These are phyloP conservation scores for Ethmia dodecea DNA, from an alignment of 2,888 invertebrate species.

Conservation along the genomic window DNA sequence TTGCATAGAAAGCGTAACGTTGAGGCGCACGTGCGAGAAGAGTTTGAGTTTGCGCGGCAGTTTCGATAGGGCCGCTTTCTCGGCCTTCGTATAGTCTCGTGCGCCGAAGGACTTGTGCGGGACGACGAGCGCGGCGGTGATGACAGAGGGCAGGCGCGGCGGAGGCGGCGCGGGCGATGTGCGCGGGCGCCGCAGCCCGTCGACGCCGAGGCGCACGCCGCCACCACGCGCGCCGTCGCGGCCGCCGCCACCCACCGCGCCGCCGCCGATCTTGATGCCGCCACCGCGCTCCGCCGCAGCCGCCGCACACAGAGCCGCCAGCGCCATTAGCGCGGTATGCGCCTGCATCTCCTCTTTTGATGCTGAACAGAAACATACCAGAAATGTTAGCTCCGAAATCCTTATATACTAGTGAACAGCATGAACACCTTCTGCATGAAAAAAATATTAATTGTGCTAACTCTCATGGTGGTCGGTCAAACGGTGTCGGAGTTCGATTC, in stretches of 20 bases:
- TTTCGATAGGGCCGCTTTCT: constrained; percentile 80
- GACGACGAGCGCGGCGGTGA: constrained; percentile 84
- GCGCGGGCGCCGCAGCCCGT: constrained; percentile 54
- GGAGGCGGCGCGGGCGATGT: constrained; percentile 65
- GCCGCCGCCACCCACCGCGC: constrained; percentile 40
- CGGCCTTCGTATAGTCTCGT: constrained; percentile 84
- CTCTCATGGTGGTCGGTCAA: no score
- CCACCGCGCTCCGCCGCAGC: constrained; percentile 58
- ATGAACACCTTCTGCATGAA: no score
- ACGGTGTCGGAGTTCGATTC: no score
- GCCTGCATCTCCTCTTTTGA: constrained; percentile 67
- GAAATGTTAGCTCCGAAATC: no score
- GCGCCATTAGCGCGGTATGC: constrained; percentile 56
- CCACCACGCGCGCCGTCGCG: constrained; percentile 56
- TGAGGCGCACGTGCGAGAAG: constrained; percentile 83
- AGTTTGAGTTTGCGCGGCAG: constrained; percentile 82
- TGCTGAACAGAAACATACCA: no score
- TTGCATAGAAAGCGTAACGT: constrained; percentile 82
- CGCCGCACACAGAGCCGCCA: constrained; percentile 57
- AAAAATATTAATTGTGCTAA: no score
- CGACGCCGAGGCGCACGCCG: constrained; percentile 57
- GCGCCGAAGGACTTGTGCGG: constrained; percentile 87
- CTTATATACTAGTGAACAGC: no score
- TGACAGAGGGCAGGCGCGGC: constrained; percentile 69
- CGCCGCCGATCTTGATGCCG: constrained; percentile 59